A percentile compares a stretch with the other conserved stretches of the same genome.
phyloP scores from a whole-genome alignment of 2,888 invertebrate genomes.

The Ditula angustiorana region DNA sequence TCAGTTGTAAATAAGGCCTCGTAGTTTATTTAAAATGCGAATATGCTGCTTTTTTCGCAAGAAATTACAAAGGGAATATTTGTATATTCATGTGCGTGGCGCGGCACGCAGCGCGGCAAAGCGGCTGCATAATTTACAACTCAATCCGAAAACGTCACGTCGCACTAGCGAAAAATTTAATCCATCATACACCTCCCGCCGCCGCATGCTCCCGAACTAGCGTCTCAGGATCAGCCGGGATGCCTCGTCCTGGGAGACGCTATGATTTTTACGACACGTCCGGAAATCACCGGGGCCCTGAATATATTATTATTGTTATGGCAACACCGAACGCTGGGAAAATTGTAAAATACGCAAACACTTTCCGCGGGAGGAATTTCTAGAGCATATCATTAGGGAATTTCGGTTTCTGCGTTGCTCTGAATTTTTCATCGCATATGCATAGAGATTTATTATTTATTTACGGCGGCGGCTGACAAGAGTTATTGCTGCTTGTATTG shows the following conservation, averaged over 20 bases:
- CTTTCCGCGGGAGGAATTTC: constrained; percentile 50
- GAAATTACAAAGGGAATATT: constrained; percentile 42
- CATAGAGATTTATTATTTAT: constrained; percentile 39
- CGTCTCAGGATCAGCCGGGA: constrained; percentile 34
- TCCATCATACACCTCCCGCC: constrained; percentile 69
- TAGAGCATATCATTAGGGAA: constrained; percentile 64
- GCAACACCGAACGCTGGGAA: constrained; percentile 74
- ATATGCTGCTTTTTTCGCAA: constrained; percentile 22
- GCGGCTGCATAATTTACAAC: constrained; percentile 68
- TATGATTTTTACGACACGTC: constrained; percentile 79
- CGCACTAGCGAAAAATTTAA: constrained; percentile 75
- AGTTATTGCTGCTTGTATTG: constrained; percentile 39
- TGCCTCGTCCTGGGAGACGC: constrained; percentile 60
- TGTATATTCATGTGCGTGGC: constrained; percentile 39
- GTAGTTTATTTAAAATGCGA: constrained; percentile 51
- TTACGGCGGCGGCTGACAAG: constrained; percentile 31
- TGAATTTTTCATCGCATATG: constrained; percentile 67
- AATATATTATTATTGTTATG: constrained; percentile 84
- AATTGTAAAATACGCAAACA: constrained; percentile 78
- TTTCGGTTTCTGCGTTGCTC: constrained; percentile 61
- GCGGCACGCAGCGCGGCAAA: constrained; percentile 42
- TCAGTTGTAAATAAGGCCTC: constrained; percentile 49
- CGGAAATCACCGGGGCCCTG: constrained; percentile 79
- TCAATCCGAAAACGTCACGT: constrained; percentile 71
- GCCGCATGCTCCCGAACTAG: constrained; percentile 44